Conservation (phyloP, 2,888 invertebrate genomes). For the Lamproptera curius region DNA sequence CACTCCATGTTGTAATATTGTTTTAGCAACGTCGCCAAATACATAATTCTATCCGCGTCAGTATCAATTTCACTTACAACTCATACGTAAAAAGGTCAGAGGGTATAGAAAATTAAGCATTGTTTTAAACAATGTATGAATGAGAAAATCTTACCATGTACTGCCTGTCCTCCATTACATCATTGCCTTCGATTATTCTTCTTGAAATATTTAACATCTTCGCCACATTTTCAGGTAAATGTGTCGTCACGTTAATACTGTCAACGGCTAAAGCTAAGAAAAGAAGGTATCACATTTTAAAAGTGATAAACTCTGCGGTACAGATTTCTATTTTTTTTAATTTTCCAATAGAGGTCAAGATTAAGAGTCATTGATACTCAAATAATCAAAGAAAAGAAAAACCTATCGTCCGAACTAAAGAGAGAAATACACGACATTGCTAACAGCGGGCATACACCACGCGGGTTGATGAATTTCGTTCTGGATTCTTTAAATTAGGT, state of each 20-base stretch:
- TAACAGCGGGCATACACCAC: no score
- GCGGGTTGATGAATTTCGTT: no score
- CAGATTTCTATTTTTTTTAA: no score
- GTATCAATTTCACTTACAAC: not conserved
- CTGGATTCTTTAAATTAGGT: no score
- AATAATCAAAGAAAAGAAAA: no score
- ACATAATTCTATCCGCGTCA: not conserved
- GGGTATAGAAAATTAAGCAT: not conserved
- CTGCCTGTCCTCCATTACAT: slow-evolving; percentile 50
- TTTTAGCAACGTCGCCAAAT: not conserved
- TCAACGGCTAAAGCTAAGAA: slow-evolving; percentile 38
- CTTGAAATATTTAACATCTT: slow-evolving; percentile 47
- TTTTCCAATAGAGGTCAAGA: no score
- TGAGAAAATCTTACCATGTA: slow-evolving; percentile 50
- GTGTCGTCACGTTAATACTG: slow-evolving; percentile 47
- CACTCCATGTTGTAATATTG: not conserved
- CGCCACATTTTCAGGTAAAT: slow-evolving; percentile 42
- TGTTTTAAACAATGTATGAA: not conserved
- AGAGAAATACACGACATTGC: no score
- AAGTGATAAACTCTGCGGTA: no score
- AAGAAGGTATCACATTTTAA: no score
- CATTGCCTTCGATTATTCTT: slow-evolving; percentile 55
- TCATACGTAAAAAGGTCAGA: not conserved
- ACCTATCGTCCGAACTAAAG: no score
- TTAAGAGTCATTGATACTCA: no score